A percentile compares a stretch with the other conserved stretches of the same genome.
phyloP scores from a whole-genome alignment of 1,140 invertebrate genomes.

The Laodelphax striatellus region DNA sequence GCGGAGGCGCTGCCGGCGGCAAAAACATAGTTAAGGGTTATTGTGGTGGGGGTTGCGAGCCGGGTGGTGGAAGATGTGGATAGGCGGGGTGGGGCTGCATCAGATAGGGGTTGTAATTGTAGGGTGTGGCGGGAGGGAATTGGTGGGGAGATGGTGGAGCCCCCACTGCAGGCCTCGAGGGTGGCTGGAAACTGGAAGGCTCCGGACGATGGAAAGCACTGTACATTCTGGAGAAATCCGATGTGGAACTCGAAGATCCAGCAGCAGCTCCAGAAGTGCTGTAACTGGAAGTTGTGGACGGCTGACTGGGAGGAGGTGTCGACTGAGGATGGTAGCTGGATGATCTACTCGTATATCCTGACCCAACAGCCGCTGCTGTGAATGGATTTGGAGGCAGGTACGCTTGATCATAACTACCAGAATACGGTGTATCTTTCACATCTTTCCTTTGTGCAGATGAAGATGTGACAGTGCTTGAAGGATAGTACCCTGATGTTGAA shows the following conservation, averaged over 20 bases:
- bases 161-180: background rate
- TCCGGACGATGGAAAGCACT: constrained; percentile 35
- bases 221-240: constrained; percentile 37
- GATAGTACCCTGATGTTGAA: background rate
- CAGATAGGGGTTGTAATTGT: constrained; percentile 33
- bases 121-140: constrained; percentile 35
- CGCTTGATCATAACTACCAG: background rate
- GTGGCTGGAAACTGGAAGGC: background rate
- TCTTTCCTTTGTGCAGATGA: constrained; percentile 3
- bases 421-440: constrained; percentile 7
- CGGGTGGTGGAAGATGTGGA: constrained; percentile 14
- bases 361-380: constrained; percentile 8
- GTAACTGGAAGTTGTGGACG: constrained; percentile 17
- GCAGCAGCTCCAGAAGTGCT: too few species aligned
- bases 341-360: background rate
- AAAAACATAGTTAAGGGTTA: too few species aligned
- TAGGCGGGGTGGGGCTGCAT: constrained; percentile 28
- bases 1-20: too few species aligned
- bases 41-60: background rate
- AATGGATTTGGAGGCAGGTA: constrained; percentile 6
- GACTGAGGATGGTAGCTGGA: background rate
- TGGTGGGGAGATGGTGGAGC: constrained; percentile 25
- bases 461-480: background rate
- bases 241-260: constrained; percentile 32
- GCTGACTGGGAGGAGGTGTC: background rate